phyloP scores from a whole-genome alignment of 2,113 vertebrate species.

The Rhinichthys klamathensis region DNA sequence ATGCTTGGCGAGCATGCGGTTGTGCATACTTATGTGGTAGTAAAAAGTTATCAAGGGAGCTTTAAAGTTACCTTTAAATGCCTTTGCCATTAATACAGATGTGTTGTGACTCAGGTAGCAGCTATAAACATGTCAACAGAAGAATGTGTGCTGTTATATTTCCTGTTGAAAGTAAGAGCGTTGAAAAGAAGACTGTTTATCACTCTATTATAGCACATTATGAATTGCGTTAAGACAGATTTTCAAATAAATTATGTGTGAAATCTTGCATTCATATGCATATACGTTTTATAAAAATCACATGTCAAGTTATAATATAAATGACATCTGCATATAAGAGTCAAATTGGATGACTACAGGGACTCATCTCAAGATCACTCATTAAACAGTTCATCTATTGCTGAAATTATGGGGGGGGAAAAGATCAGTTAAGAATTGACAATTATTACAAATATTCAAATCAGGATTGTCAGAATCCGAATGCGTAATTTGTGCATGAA shows the following conservation, averaged over 20 bases:
- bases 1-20: not conserved
- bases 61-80: not conserved
- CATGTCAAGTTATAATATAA: no score
- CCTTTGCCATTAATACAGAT: not conserved
- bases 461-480: no score
- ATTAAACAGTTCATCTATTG: no score
- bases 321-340: no score
- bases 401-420: no score
- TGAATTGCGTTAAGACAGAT: not conserved
- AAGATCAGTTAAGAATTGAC: no score
- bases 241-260: not conserved
- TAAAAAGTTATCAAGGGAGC: not conserved
- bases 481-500: no score
- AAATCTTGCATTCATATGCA: not conserved
- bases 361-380: no score
- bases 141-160: conserved; percentile 4
- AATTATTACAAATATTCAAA: no score
- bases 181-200: not conserved
- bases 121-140: not conserved
- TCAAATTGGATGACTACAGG: no score
- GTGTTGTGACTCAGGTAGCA: not conserved
- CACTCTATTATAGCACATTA: not conserved
- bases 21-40: not conserved
- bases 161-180: not conserved
- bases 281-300: no score